These are phyloP conservation scores for Archips crataeganus DNA, from an alignment of 2,888 invertebrate genomes.

Conservation along the genomic window DNA sequence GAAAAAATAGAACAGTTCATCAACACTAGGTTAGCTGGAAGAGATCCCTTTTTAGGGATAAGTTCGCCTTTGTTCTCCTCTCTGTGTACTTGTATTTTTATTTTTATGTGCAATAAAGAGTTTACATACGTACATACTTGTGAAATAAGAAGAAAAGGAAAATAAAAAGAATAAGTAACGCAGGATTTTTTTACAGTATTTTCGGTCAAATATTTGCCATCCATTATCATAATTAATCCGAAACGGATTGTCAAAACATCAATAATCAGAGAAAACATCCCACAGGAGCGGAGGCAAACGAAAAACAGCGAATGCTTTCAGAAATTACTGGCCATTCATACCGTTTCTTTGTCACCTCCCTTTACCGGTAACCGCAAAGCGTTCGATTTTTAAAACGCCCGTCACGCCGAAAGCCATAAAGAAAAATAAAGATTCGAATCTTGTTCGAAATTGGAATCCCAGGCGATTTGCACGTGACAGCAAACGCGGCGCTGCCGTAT, in stretches of 20 bases:
- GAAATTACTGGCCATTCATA: constrained; percentile 81
- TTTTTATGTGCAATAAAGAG: no score
- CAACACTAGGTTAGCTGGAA: no score
- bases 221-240: constrained; percentile 67
- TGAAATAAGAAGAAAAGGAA: neutral
- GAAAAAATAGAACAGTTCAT: no score
- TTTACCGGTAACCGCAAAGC: constrained; percentile 63
- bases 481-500: constrained; percentile 69
- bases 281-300: constrained; percentile 65
- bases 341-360: constrained; percentile 77
- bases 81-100: no score
- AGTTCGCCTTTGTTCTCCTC: no score
- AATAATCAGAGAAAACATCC: constrained; percentile 71
- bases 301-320: constrained; percentile 81
- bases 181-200: neutral
- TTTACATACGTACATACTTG: no score
- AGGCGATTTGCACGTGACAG: constrained; percentile 72
- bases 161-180: neutral
- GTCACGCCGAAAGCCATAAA: constrained; percentile 55
- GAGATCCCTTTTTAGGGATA: no score
- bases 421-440: constrained; percentile 73
- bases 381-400: constrained; percentile 67
- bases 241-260: constrained; percentile 79
- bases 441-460: constrained; percentile 77
- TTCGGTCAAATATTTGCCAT: constrained; percentile 39